phyloP scores from a whole-genome alignment of 2,113 vertebrate species.

The Ictalurus punctatus region DNA sequence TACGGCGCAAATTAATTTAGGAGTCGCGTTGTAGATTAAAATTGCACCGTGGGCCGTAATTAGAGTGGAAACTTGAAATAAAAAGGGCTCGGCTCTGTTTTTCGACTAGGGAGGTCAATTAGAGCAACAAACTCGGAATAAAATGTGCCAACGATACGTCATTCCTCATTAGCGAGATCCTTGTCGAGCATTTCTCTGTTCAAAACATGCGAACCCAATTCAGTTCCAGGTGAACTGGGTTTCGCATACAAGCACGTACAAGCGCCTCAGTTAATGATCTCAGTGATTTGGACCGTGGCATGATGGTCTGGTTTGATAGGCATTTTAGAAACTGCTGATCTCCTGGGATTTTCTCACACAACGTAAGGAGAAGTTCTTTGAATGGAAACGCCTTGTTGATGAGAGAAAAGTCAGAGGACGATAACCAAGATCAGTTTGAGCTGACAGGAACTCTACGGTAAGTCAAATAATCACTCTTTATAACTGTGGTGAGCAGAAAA shows the following conservation, averaged over 20 bases:
- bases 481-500: background rate
- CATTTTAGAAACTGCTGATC: background rate
- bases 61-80: background rate
- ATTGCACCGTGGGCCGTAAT: background rate
- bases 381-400: background rate
- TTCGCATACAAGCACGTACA: too few relatives aligned
- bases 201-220: background rate
- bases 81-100: background rate
- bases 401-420: background rate
- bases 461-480: background rate
- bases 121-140: too few relatives aligned
- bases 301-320: background rate
- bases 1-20: too few relatives aligned
- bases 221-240: background rate
- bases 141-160: background rate
- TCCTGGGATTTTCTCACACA: background rate
- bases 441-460: background rate
- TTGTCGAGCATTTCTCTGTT: background rate
- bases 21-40: background rate
- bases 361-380: background rate
- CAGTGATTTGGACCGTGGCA: background rate
- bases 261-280: background rate
- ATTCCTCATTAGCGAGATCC: background rate
- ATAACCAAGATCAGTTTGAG: background rate
- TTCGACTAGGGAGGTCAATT: background rate